phyloP scores from a whole-genome alignment of 2,113 vertebrate species.

The Cepphus grylle region DNA sequence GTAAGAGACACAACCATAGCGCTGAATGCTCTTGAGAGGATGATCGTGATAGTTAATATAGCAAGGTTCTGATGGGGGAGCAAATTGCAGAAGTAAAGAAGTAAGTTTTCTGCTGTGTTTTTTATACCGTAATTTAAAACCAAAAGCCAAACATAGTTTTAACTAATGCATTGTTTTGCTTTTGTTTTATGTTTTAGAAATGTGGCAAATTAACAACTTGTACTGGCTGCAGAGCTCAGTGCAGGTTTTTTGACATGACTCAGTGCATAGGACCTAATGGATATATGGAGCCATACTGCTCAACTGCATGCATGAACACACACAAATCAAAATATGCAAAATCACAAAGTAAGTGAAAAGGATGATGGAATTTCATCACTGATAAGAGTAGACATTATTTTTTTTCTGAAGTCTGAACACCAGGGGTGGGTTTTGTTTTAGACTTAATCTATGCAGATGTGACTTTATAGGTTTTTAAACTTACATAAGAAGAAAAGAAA shows the following conservation, averaged over 20 bases:
- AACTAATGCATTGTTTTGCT: conserved; percentile 60
- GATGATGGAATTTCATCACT: conserved; percentile 14
- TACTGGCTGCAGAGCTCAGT: conserved; percentile 89
- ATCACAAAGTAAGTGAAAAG: conserved; percentile 78
- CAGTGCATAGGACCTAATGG: conserved; percentile 89
- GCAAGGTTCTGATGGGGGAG: neutral
- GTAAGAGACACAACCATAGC: neutral
- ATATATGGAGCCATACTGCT: conserved; percentile 93
- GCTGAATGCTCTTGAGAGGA: neutral
- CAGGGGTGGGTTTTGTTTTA: neutral
- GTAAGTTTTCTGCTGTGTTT: neutral
- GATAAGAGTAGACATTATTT: neutral
- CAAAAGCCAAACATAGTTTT: conserved; percentile 7
- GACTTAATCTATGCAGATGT: neutral
- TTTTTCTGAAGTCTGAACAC: neutral
- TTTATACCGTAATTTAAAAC: neutral
- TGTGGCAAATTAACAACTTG: conserved; percentile 92
- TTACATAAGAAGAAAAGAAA: neutral
- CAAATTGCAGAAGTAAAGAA: neutral
- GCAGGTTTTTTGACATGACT: conserved; percentile 93
- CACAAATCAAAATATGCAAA: conserved; percentile 87
- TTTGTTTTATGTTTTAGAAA: conserved; percentile 82
- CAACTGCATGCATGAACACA: conserved; percentile 89
- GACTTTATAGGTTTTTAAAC: neutral
- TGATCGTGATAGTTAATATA: neutral